A percentile compares a stretch with the other conserved stretches of the same genome.
phyloP scores from a whole-genome alignment of 2,888 invertebrate genomes.

The Laspeyria flexula region DNA sequence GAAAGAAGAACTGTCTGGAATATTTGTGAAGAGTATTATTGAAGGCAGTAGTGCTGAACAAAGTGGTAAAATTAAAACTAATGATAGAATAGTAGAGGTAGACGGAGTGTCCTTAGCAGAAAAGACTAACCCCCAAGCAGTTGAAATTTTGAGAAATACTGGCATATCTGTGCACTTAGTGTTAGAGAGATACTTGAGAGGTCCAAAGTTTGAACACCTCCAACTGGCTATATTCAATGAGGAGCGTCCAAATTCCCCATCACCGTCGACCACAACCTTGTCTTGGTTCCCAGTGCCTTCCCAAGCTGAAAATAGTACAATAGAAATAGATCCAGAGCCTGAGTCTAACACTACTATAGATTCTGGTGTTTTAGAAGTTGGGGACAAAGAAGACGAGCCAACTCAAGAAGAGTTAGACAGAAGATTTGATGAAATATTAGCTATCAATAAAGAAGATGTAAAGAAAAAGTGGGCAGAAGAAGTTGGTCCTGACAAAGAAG shows the following conservation, averaged over 20 bases:
- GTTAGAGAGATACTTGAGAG: constrained; percentile 96
- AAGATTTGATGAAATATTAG: constrained; percentile 86
- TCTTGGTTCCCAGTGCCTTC: constrained; percentile 94
- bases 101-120: constrained; percentile 96
- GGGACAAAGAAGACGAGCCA: constrained; percentile 83
- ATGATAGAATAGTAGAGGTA: constrained; percentile 98
- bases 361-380: constrained; percentile 88
- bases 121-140: constrained; percentile 98
- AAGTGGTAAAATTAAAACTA: constrained; percentile 96
- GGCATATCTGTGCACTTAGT: constrained; percentile 95
- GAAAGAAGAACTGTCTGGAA: constrained; percentile 99
- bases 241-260: constrained; percentile 87
- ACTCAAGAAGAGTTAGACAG: constrained; percentile 79
- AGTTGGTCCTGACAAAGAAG: constrained; percentile 93
- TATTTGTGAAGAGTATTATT: constrained; percentile 99
- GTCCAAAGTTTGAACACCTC: constrained; percentile 96
- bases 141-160: constrained; percentile 97
- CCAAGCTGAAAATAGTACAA: constrained; percentile 85
- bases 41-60: constrained; percentile 98
- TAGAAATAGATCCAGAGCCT: constrained; percentile 91
- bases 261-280: constrained; percentile 92
- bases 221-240: constrained; percentile 93
- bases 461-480: constrained; percentile 92
- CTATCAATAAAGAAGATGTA: constrained; percentile 87
- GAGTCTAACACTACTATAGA: constrained; percentile 94